Base-by-base conservation (phyloP, 1,140 invertebrate species). In the Bombus breviceps region DNA sequence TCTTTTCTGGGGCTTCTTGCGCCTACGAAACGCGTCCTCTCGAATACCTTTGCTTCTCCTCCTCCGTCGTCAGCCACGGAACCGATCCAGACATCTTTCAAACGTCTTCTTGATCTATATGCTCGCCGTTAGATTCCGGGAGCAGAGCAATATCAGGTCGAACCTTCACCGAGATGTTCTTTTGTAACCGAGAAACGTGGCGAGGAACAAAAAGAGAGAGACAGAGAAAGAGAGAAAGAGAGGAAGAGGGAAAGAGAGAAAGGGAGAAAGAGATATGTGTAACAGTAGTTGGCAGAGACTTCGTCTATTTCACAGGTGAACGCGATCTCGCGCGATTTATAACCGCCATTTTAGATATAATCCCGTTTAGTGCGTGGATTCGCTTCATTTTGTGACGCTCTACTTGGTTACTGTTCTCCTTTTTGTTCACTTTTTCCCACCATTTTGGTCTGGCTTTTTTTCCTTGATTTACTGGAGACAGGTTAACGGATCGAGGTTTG, bases 121-220 rank as follows among this genome's bases (percentile, higher is more conserved):
- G 37, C n/a, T 74, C 39, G 15, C 80, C 13, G 28, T n/a, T 72
- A 74, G 69, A 82, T 81, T 71, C 78, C 78, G 43, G 66, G 66
- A 71, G 78, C 64, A 37, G 28, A 39, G 41, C 59, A 53, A 74
- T 66, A 66, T 79, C 77, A 62, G 59, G 41, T 68, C 77, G 77
- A 79, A 37, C 62, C 77, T 68, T 79, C 62, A 28, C 77, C 77
- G 62, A 39, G 39, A 25, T 79, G 39, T 68, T 79, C 62, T 79
- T 47, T 79, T 68, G 76, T 78, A 78, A 78, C 76, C 59, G 39
- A 62, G 59, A 15, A 43, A 78, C 75, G 57, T 62, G 57, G 53
- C 22, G 34, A 59, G 43, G 39, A 25, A 37, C 8, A 69, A 34
- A 69, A 34, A 37, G 22, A n/a, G 39, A 18, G 25, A 32, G 71